A percentile compares a stretch with the other conserved stretches of the same genome.
Evolutionary conservation across 2,113 vertebrate species (phyloP).

Genomic region (Picathartes gymnocephalus): DNA sequence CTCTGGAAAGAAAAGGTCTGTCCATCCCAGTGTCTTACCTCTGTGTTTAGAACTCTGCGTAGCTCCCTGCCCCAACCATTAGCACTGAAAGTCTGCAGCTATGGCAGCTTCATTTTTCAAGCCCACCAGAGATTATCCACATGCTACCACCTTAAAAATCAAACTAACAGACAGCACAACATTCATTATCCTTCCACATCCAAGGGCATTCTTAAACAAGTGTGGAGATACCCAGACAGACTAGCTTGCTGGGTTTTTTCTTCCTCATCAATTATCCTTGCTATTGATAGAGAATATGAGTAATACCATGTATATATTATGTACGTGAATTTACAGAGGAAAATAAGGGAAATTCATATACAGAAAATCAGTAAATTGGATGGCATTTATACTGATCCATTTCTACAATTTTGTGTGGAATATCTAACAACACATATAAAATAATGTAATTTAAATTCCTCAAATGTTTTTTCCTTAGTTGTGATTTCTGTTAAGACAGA

Average conservation of each 20-base stretch:
- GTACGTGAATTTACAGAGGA: neutral
- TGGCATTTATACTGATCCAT: neutral
- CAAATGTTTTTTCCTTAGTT: neutral
- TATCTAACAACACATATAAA: neutral
- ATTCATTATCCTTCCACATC: neutral
- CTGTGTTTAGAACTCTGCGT: neutral
- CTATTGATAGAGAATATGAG: neutral
- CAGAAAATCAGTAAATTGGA: neutral
- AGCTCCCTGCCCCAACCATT: neutral
- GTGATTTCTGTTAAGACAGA: neutral
- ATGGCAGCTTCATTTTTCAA: neutral
- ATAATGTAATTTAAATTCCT: neutral
- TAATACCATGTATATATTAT: neutral
- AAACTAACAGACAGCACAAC: neutral
- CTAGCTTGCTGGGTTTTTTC: neutral
- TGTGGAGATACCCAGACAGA: neutral
- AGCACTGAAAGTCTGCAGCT: neutral
- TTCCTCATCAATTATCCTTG: neutral
- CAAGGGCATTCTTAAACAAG: constrained; percentile 4
- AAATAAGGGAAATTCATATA: neutral
- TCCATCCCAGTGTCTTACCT: neutral
- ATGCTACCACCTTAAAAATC: neutral
- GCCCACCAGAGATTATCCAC: neutral
- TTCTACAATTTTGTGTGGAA: neutral
- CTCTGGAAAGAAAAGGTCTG: neutral